phyloP scores from a whole-genome alignment of 1,140 invertebrate genomes.

The Cyclina sinensis region DNA sequence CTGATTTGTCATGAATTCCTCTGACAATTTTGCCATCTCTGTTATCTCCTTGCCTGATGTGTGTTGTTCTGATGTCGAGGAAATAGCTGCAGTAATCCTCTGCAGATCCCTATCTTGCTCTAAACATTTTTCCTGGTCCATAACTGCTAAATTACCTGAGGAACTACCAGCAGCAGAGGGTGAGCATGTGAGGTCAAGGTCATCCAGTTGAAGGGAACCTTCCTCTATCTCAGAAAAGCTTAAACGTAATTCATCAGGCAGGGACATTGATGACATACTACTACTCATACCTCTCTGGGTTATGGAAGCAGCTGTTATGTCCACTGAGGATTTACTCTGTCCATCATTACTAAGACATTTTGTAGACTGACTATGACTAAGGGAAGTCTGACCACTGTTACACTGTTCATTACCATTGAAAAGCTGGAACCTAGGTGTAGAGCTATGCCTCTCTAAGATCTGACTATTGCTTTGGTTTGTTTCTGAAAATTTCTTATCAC shows the following conservation, averaged over 20 bases:
- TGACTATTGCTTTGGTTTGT: background rate
- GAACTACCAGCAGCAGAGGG: background rate
- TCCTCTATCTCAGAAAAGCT: conserved; percentile 65
- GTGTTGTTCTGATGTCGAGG: conserved; percentile 19
- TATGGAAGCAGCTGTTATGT: background rate
- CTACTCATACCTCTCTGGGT: background rate
- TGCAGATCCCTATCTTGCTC: conserved; percentile 1
- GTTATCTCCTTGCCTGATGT: background rate
- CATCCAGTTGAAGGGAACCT: conserved; percentile 48
- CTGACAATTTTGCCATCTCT: background rate
- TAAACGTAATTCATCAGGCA: conserved; percentile 54
- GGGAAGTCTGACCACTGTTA: background rate
- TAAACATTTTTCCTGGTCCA: conserved; percentile 25
- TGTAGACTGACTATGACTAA: background rate
- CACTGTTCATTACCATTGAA: background rate
- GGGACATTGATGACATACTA: conserved; percentile 53
- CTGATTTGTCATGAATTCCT: background rate
- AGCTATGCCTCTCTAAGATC: background rate
- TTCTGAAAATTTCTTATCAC: background rate
- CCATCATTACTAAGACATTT: background rate
- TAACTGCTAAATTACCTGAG: background rate
- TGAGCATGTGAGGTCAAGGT: conserved; percentile 33
- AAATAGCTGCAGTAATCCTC: background rate
- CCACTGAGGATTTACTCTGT: background rate
- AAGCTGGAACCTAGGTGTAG: background rate